phyloP scores from a whole-genome alignment of 2,888 invertebrate genomes.

The Synanthedon tipuliformis region DNA sequence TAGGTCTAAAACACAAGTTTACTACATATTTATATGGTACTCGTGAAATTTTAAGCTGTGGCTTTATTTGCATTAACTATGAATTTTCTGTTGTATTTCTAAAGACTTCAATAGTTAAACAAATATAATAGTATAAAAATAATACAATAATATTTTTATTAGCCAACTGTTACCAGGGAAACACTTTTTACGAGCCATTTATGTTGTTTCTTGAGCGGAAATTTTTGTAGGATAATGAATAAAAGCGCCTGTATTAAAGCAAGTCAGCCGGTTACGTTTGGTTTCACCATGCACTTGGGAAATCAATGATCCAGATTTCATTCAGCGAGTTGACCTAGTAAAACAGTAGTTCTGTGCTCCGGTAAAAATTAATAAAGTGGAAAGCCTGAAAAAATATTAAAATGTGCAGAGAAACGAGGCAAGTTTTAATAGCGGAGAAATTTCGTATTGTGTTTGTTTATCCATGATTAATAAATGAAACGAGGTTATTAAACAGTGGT shows the following conservation, averaged over 20 bases:
- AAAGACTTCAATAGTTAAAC: too few relatives aligned
- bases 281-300: constrained; percentile 55
- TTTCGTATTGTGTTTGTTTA: not conserved
- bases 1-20: too few relatives aligned
- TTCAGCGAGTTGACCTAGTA: constrained; percentile 29
- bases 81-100: too few relatives aligned
- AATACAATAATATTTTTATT: too few relatives aligned
- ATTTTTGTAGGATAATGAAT: constrained; percentile 7
- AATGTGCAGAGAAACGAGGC: not conserved
- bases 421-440: not conserved
- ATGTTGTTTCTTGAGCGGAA: not conserved
- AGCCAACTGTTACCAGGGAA: too few relatives aligned
- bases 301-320: constrained; percentile 46
- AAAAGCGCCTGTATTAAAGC: constrained; percentile 28
- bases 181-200: not conserved
- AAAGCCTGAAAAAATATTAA: not conserved
- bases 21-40: too few relatives aligned
- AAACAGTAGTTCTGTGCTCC: constrained; percentile 26
- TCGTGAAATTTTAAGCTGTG: too few relatives aligned
- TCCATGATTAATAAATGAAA: not conserved
- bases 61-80: too few relatives aligned
- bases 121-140: too few relatives aligned
- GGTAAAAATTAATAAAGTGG: constrained; percentile 33
- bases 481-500: not conserved
- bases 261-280: constrained; percentile 15